A percentile compares a stretch with the other conserved stretches of the same genome.
phyloP scores from a whole-genome alignment of 1,140 invertebrate species.

The Pogonomyrmex barbatus region DNA sequence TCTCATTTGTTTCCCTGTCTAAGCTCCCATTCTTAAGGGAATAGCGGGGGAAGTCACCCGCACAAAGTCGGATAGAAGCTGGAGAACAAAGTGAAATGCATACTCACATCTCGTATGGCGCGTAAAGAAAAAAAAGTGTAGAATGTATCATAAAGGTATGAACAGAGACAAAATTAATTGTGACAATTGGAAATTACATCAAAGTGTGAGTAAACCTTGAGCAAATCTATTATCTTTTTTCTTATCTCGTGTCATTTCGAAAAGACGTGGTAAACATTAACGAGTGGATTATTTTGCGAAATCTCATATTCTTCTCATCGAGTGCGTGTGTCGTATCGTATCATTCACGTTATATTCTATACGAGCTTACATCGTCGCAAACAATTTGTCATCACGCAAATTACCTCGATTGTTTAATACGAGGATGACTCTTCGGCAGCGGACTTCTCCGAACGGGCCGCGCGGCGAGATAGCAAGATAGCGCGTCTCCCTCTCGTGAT shows the following conservation, averaged over 20 bases:
- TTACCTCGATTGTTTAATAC: constrained; percentile 24
- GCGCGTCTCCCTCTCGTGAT: neutral
- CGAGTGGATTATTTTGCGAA: neutral
- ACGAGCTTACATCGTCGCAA: neutral
- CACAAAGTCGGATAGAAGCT: constrained; percentile 57
- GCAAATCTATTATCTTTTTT: neutral
- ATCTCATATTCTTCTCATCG: neutral
- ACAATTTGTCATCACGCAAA: constrained; percentile 24
- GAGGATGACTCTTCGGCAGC: neutral
- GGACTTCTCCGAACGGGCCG: neutral
- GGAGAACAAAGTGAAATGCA: constrained; percentile 24
- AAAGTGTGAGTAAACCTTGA: neutral
- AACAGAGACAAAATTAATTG: neutral
- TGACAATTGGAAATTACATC: neutral
- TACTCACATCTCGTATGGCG: neutral
- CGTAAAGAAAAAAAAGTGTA: too few relatives aligned
- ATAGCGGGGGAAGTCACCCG: constrained; percentile 55
- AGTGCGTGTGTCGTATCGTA: neutral
- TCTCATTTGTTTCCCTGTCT: constrained; percentile 73
- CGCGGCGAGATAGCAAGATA: constrained; percentile 25
- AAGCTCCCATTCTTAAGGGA: constrained; percentile 57
- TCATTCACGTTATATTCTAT: neutral
- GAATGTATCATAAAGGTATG: neutral
- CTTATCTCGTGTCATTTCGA: neutral
- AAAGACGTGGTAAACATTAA: neutral